Percentiles rank a stretch among this genome's conserved stretches.
Conservation (phyloP, 1,140 invertebrate species). For the Drosophila ficusphila region DNA sequence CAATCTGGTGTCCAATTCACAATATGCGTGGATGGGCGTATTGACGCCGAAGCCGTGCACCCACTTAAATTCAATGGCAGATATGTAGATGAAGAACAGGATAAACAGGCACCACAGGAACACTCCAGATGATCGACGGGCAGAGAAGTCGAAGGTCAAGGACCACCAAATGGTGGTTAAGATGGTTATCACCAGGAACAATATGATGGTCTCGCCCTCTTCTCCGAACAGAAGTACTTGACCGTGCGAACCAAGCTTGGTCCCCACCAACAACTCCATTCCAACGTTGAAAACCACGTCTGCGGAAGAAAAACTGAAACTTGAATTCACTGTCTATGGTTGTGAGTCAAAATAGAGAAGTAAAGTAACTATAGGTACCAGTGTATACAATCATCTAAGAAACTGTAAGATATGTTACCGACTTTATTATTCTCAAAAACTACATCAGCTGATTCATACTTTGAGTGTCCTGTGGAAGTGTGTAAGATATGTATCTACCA, state of each 20-base stretch:
- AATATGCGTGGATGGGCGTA: not conserved
- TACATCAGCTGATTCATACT: no score
- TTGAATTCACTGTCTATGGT: no score
- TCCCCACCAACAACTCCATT: not conserved
- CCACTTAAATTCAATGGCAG: slow-evolving; percentile 1
- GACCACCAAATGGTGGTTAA: slow-evolving; percentile 23
- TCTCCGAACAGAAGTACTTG: slow-evolving; percentile 7
- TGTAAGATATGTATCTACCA: no score
- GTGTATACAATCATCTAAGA: no score
- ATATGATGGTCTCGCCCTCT: slow-evolving; percentile 42
- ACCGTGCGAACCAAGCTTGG: not conserved
- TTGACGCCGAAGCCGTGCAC: slow-evolving; percentile 32
- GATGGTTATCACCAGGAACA: slow-evolving; percentile 44
- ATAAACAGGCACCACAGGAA: slow-evolving; percentile 32
- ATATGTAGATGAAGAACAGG: slow-evolving; percentile 26
- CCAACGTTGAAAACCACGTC: slow-evolving; percentile 30
- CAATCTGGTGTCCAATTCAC: no score
- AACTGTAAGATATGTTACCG: no score
- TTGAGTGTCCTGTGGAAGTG: no score
- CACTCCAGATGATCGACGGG: slow-evolving; percentile 50
- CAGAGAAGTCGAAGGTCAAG: slow-evolving; percentile 36
- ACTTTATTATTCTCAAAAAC: no score
- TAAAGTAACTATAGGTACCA: no score
- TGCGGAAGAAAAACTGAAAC: slow-evolving; percentile 15
- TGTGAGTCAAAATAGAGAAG: no score